Conservation (phyloP, 2,797 vertebrate species). For the Cuculus canorus region DNA sequence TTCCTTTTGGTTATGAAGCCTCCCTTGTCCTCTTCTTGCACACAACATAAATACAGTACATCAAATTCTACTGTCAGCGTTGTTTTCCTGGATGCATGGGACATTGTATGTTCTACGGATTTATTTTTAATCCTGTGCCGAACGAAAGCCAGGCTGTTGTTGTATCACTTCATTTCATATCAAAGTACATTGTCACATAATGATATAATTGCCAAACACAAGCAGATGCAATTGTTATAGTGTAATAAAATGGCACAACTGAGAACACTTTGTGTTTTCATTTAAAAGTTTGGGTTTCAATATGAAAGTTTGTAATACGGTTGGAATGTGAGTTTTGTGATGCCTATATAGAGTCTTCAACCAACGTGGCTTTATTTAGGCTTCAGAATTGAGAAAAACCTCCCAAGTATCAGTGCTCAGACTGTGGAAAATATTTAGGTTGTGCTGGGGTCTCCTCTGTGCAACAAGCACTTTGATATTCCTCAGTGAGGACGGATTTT, state of each 20-base stretch:
- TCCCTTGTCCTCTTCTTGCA: not conserved
- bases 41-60: not conserved
- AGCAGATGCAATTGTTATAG: conserved; percentile 38
- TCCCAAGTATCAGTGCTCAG: not conserved
- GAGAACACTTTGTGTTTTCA: conserved; percentile 14
- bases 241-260: conserved; percentile 45
- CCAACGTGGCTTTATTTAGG: not conserved
- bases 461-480: not conserved
- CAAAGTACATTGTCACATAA: not conserved
- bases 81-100: not conserved
- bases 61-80: not conserved
- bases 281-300: not conserved
- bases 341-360: not conserved
- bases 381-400: not conserved
- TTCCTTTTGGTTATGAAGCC: not conserved
- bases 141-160: not conserved
- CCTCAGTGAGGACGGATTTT: not conserved
- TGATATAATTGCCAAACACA: conserved; percentile 13
- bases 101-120: not conserved
- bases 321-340: not conserved
- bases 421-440: not conserved
- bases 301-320: not conserved
- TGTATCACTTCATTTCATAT: conserved; percentile 33
- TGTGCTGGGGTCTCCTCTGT: not conserved
- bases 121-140: not conserved